Conservation (phyloP, 2,888 invertebrate species). For the Cynaeus angustus region DNA sequence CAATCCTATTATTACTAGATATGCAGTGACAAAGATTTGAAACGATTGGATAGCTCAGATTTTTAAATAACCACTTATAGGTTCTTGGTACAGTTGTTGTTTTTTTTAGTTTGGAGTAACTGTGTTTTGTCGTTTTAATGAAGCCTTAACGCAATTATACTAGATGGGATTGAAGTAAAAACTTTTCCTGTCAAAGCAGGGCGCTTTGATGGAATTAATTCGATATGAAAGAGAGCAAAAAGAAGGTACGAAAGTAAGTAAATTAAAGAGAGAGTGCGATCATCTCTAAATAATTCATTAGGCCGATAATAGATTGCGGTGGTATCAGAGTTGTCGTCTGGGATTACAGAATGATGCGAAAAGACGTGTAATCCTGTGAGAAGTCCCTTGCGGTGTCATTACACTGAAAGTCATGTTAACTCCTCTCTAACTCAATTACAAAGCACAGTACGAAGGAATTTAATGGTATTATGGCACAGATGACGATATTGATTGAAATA, state of each 20-base stretch:
- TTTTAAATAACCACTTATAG: no score
- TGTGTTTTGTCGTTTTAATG: conserved; percentile 51
- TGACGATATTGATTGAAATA: conserved; percentile 50
- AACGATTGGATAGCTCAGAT: not conserved
- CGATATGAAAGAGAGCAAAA: conserved; percentile 12
- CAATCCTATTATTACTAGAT: conserved; percentile 62
- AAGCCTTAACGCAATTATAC: conserved; percentile 54
- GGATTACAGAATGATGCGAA: conserved; percentile 61
- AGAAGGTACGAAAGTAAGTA: conserved; percentile 44
- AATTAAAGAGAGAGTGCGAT: conserved; percentile 50
- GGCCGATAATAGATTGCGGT: conserved; percentile 61
- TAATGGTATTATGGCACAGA: conserved; percentile 43
- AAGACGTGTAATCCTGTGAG: conserved; percentile 61
- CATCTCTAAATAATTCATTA: conserved; percentile 59
- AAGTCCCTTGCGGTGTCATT: conserved; percentile 51
- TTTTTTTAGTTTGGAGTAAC: no score
- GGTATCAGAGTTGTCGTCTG: conserved; percentile 59
- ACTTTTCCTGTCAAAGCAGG: conserved; percentile 32
- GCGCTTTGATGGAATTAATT: conserved; percentile 20
- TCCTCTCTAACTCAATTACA: conserved; percentile 51
- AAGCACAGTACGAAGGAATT: conserved; percentile 46
- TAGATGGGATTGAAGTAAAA: conserved; percentile 51
- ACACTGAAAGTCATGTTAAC: conserved; percentile 56
- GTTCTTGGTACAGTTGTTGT: no score
- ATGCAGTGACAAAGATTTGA: conserved; percentile 61